Percentiles rank a stretch among this genome's conserved stretches.
These are phyloP conservation scores for Lacerta agilis DNA, from an alignment of 2,797 vertebrate species.

Conservation along the genomic window DNA sequence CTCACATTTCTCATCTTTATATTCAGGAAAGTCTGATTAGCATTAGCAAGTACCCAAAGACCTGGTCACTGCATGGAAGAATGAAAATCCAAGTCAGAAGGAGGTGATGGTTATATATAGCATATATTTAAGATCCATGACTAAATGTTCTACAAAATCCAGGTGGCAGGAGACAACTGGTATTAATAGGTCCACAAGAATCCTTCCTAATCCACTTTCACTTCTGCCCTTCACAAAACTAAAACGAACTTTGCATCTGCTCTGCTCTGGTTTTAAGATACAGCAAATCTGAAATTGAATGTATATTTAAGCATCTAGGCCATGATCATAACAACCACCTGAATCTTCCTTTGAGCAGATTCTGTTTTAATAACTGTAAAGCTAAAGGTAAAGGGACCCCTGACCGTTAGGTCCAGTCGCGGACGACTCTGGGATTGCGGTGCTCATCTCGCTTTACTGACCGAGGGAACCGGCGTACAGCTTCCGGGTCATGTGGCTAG, in stretches of 20 bases:
- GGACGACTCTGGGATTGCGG: too few species aligned
- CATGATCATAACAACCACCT: background rate
- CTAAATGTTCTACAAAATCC: slow-evolving; percentile 1
- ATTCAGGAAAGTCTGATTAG: slow-evolving; percentile 42
- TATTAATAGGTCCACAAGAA: slow-evolving; percentile 16
- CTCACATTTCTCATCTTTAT: slow-evolving; percentile 45
- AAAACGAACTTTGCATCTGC: background rate
- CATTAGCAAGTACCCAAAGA: slow-evolving; percentile 32
- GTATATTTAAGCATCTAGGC: background rate
- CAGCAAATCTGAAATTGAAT: background rate
- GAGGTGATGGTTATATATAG: slow-evolving; percentile 22
- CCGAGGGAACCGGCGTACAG: too few species aligned
- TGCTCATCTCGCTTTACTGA: too few species aligned
- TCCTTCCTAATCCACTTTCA: slow-evolving; percentile 19
- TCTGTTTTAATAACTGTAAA: background rate
- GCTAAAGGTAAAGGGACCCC: too few species aligned
- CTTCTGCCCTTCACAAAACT: slow-evolving; percentile 5
- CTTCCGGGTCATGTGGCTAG: too few species aligned
- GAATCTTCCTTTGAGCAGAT: background rate
- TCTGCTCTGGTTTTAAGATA: background rate
- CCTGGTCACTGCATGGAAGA: slow-evolving; percentile 23
- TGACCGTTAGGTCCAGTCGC: too few species aligned
- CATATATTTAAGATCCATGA: slow-evolving; percentile 31
- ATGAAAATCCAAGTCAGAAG: slow-evolving; percentile 19
- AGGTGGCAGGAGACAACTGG: slow-evolving; percentile 9